Evolutionary conservation across 2,113 vertebrate species (phyloP).

Genomic region (Seriola dumerili): DNA sequence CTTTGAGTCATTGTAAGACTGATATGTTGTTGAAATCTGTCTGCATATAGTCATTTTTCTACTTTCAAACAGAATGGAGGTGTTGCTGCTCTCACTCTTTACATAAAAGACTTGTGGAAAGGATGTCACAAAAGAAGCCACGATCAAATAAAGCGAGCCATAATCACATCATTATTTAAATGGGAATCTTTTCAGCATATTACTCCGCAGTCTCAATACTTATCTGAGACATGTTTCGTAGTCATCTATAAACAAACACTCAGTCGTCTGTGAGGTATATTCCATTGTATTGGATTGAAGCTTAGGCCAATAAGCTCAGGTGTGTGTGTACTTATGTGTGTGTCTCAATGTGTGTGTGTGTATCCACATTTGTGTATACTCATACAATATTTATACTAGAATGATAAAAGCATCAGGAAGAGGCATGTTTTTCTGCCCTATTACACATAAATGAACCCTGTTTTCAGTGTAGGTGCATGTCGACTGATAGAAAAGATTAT

Average conservation of each 20-base stretch:
- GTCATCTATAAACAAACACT: slow-evolving; percentile 44
- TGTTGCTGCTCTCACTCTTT: slow-evolving; percentile 22
- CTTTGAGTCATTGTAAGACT: background rate
- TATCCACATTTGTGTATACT: slow-evolving; percentile 11
- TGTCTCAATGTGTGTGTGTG: background rate
- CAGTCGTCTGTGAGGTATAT: slow-evolving; percentile 3
- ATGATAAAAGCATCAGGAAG: slow-evolving; percentile 1
- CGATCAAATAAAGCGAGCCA: slow-evolving; percentile 50
- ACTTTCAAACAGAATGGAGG: slow-evolving; percentile 16
- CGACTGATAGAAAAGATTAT: slow-evolving; percentile 6
- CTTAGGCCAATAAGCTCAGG: slow-evolving; percentile 2
- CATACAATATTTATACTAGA: slow-evolving; percentile 27
- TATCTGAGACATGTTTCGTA: slow-evolving; percentile 15
- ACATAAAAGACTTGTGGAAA: slow-evolving; percentile 50
- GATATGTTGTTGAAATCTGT: slow-evolving; percentile 30
- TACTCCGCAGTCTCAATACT: slow-evolving; percentile 18
- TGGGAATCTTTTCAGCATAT: slow-evolving; percentile 42
- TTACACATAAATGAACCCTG: slow-evolving; percentile 25
- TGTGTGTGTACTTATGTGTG: background rate
- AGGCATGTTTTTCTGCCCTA: slow-evolving; percentile 16
- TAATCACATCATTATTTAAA: slow-evolving; percentile 58
- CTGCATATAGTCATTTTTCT: slow-evolving; percentile 12
- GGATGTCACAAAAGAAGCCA: slow-evolving; percentile 53
- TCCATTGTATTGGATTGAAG: slow-evolving; percentile 31
- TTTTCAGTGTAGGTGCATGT: background rate